These are phyloP conservation scores for Notoglanidium macrostoma DNA, from an alignment of 2,797 vertebrate genomes.

Conservation along the genomic window DNA sequence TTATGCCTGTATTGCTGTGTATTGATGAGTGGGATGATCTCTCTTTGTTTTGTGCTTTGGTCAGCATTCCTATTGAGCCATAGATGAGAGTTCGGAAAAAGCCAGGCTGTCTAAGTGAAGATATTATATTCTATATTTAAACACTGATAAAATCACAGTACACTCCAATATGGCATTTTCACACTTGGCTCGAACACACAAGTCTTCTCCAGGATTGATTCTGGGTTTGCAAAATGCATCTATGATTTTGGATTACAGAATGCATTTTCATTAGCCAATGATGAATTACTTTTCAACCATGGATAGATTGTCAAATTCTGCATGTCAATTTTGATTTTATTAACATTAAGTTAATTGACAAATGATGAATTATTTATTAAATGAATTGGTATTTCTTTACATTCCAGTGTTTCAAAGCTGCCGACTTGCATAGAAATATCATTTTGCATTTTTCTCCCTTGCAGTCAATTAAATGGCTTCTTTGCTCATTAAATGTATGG, in stretches of 20 bases:
- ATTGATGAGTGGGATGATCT: not conserved
- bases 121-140: not conserved
- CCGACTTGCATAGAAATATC: not conserved
- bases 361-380: not conserved
- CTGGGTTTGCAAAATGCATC: not conserved
- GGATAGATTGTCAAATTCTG: not conserved
- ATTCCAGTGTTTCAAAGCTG: not conserved
- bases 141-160: conserved; percentile 12
- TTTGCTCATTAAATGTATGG: not conserved
- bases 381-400: not conserved
- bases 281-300: not conserved
- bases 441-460: not conserved
- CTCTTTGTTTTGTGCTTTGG: conserved; percentile 14
- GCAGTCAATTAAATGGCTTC: not conserved
- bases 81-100: conserved; percentile 54
- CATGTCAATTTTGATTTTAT: not conserved
- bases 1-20: not conserved
- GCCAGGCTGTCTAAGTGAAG: not conserved
- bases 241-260: not conserved
- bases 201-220: conserved; percentile 1
- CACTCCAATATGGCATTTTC: not conserved
- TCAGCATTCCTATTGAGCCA: conserved; percentile 34
- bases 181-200: not conserved
- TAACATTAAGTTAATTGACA: not conserved
- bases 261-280: not conserved